Conservation (phyloP, 2,888 invertebrate species). For the Strigamia crassipes region DNA sequence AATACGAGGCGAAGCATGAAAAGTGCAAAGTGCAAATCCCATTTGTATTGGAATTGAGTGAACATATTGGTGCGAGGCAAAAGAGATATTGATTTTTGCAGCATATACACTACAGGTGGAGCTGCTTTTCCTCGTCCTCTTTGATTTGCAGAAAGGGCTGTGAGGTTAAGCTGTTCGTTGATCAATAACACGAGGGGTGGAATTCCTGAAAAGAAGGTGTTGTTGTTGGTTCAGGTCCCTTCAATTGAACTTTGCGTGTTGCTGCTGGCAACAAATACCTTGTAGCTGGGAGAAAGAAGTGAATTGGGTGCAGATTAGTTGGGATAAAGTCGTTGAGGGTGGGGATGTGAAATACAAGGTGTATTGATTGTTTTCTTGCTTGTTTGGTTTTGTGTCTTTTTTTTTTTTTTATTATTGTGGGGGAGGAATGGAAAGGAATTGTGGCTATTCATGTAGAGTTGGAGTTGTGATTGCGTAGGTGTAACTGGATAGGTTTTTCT, state of each 20-base stretch:
- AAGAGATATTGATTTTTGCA: conserved; percentile 14
- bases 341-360: too few species aligned
- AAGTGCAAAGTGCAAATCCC: conserved; percentile 40
- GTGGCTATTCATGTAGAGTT: too few species aligned
- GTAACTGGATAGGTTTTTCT: too few species aligned
- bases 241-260: conserved; percentile 30
- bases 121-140: background rate
- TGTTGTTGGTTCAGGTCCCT: conserved; percentile 32
- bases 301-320: background rate
- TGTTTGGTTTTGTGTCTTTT: too few species aligned
- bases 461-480: too few species aligned
- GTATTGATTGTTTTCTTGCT: too few species aligned
- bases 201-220: conserved; percentile 34
- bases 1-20: conserved; percentile 7
- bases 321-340: background rate
- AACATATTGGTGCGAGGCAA: conserved; percentile 22
- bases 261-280: background rate
- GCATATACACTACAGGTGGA: conserved; percentile 35
- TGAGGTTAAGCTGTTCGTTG: conserved; percentile 31
- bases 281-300: background rate
- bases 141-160: conserved; percentile 39
- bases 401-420: too few species aligned
- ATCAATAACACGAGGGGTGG: conserved; percentile 31
- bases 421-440: too few species aligned
- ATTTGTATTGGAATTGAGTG: conserved; percentile 36